Conservation (phyloP, 2,113 vertebrate genomes). For the Chamaetylas fuelleborni region DNA sequence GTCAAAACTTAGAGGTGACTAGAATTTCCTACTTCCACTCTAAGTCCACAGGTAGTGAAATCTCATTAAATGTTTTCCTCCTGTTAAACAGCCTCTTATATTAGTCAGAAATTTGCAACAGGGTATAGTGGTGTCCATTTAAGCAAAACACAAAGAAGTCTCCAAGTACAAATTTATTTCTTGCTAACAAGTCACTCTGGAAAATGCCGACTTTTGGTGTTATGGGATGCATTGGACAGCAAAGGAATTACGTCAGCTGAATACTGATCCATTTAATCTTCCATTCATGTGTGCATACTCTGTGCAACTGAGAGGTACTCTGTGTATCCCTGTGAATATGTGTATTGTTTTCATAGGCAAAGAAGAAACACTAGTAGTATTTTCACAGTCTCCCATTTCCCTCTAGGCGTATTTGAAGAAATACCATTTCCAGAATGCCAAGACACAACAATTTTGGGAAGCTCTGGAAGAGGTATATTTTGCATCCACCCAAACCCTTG, state of each 20-base stretch:
- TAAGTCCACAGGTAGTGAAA: not conserved
- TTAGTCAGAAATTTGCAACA: not conserved
- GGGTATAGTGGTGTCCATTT: not conserved
- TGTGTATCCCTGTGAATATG: not conserved
- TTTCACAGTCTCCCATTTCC: constrained; percentile 17
- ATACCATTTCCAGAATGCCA: constrained; percentile 82
- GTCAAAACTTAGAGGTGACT: not conserved
- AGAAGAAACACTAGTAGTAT: not conserved
- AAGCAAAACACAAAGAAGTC: not conserved
- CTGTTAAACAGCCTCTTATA: not conserved
- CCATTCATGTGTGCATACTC: not conserved
- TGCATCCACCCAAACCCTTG: not conserved
- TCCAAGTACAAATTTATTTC: not conserved
- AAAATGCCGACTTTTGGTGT: not conserved
- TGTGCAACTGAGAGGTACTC: not conserved
- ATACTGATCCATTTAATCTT: not conserved
- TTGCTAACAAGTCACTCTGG: not conserved
- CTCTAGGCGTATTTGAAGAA: constrained; percentile 83
- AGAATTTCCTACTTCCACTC: not conserved
- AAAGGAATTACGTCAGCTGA: not conserved
- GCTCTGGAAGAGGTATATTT: constrained; percentile 78
- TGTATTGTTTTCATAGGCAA: not conserved
- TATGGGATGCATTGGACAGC: not conserved
- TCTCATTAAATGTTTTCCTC: not conserved
- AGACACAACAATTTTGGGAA: constrained; percentile 89